Base-by-base conservation (phyloP, 2,797 vertebrate species). In the Acipenser ruthenus region DNA sequence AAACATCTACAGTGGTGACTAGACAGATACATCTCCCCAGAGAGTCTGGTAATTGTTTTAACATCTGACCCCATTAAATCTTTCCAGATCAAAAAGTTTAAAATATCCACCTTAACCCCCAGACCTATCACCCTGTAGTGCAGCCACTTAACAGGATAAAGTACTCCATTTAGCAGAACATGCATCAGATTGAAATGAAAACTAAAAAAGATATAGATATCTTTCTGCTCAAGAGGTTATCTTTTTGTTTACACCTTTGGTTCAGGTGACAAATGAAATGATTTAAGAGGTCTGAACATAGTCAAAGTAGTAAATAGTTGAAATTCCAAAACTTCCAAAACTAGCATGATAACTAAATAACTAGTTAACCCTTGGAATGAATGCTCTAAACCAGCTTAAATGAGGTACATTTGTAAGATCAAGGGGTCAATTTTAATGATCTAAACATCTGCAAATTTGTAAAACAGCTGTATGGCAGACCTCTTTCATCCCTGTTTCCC, bases 81-180 rank as follows among this genome's bases (percentile, higher is more conserved):
- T 71, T 75, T 71, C 51, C 53, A 70, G 75, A 74, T 68, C 77
- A 72, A 73, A 79, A 75, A 78, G 81, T 82, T 80, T 58, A 4
- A 58, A 75, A 71, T 71, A 72, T 74, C 73, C 64, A 50, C 76
- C 71, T 71, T 65, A 65, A 11, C 10, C 55, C 70, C 61, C 7
- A 8, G 53, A 66, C 60, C 62, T 60, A 60, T 69, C 55, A 0
- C n/a, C 49, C 4, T 0, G 49, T 48, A 48, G 60, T 63, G 11
- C 69, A 58, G 55, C 10, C 10, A 58, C 55, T 58, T n/a, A 58
- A 58, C 55, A 58, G 12, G 55, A 13, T 13, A 58, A 58, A 58
- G 15, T 58, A n/a, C 9, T 48, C 37, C 12, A 12, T 65, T 13
- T 59, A 6, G 37, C 37, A 37, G 37, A 59, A 59, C 64, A 11